phyloP scores from a whole-genome alignment of 2,113 vertebrate genomes.

The Nibea coibor region DNA sequence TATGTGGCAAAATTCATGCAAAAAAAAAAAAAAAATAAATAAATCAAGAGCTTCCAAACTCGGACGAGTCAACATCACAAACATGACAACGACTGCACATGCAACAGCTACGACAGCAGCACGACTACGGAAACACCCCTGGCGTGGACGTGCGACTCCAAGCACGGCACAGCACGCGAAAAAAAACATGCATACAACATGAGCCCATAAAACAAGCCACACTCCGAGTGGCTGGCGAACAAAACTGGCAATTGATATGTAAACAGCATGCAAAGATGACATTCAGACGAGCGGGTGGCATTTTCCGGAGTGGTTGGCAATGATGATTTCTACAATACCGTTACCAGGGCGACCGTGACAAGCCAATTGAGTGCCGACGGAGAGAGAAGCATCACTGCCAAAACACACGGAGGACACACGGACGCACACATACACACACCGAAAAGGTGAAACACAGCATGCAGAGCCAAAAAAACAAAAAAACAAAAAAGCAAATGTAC shows the following conservation, averaged over 20 bases:
- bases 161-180: neutral
- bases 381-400: conserved; percentile 62
- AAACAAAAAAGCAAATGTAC: conserved; percentile 10
- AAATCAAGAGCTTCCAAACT: conserved; percentile 12
- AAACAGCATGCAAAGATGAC: conserved; percentile 61
- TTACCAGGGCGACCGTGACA: conserved; percentile 31
- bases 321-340: conserved; percentile 48
- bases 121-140: conserved; percentile 30
- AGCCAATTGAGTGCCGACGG: conserved; percentile 34
- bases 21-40: neutral
- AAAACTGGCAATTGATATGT: conserved; percentile 21
- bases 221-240: conserved; percentile 3
- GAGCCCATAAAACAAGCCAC: conserved; percentile 7
- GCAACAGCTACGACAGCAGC: conserved; percentile 31
- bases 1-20: conserved; percentile 30
- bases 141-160: conserved; percentile 44
- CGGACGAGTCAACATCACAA: conserved; percentile 10
- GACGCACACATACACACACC: neutral
- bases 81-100: conserved; percentile 16
- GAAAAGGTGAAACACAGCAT: conserved; percentile 39
- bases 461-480: conserved; percentile 43
- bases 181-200: conserved; percentile 42
- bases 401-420: conserved; percentile 48
- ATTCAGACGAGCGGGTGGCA: conserved; percentile 49
- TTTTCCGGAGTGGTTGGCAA: conserved; percentile 64